Evolutionary conservation across 2,888 invertebrate genomes (phyloP).

Genomic region (Phytoseiulus persimilis): DNA sequence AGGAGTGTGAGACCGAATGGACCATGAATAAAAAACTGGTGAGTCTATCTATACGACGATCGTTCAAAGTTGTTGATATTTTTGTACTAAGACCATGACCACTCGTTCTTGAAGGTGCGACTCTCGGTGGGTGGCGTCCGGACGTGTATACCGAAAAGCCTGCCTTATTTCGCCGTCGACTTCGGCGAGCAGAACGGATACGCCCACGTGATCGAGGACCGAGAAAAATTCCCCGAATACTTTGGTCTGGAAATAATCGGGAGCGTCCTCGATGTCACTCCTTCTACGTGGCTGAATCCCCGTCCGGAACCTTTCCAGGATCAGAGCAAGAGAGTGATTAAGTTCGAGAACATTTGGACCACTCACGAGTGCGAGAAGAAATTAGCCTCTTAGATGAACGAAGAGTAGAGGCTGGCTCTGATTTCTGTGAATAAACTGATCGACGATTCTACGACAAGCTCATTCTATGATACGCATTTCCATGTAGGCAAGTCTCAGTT

Average conservation of each 20-base stretch:
- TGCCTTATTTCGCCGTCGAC: slow-evolving; percentile 88
- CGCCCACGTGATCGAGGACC: slow-evolving; percentile 94
- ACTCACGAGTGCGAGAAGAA: neutral
- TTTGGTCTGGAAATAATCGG: slow-evolving; percentile 93
- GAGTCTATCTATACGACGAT: slow-evolving; percentile 64
- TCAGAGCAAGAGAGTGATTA: slow-evolving; percentile 66
- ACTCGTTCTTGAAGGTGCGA: slow-evolving; percentile 7
- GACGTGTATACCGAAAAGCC: slow-evolving; percentile 67
- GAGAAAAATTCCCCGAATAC: slow-evolving; percentile 69
- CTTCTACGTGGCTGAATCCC: slow-evolving; percentile 74
- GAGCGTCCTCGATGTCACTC: slow-evolving; percentile 83
- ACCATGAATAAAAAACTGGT: slow-evolving; percentile 84
- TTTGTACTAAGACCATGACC: no score
- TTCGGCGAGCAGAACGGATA: slow-evolving; percentile 80
- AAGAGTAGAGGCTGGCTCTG: no score
- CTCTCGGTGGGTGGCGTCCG: neutral
- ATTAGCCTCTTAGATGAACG: neutral
- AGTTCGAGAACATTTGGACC: slow-evolving; percentile 63
- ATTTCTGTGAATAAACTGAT: no score
- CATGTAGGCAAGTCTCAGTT: no score
- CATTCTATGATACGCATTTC: no score
- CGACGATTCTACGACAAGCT: no score
- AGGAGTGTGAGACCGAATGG: slow-evolving; percentile 93
- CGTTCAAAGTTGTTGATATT: no score
- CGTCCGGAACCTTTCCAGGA: slow-evolving; percentile 64